These are phyloP conservation scores for Norana najaformis DNA, from an alignment of 2,888 invertebrate genomes.

Conservation along the genomic window DNA sequence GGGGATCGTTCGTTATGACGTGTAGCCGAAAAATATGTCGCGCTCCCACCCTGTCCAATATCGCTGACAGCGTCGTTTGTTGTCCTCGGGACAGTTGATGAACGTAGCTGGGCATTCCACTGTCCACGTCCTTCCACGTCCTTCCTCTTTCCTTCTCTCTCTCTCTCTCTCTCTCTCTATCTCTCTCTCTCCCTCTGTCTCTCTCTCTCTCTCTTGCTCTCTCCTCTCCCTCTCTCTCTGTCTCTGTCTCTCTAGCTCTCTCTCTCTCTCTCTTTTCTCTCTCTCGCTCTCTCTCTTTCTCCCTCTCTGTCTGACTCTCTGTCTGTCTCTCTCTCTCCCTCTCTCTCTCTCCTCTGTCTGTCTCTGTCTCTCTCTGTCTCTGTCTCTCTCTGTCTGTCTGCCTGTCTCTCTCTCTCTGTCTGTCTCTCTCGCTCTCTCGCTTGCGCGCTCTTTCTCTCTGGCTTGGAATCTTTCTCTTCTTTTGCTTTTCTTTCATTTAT, in stretches of 20 bases:
- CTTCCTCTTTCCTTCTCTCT: not conserved
- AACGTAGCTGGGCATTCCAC: not conserved
- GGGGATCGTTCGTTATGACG: not conserved
- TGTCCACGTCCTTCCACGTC: not conserved
- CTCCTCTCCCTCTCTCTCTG: not conserved
- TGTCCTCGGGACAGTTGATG: not conserved
- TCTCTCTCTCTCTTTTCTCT: not conserved
- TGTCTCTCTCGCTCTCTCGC: not conserved
- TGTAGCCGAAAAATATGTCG: not conserved
- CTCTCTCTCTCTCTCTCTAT: no score
- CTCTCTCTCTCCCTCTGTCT: not conserved
- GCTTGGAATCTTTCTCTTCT: no score
- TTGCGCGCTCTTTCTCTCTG: no score
- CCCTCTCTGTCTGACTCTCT: no score
- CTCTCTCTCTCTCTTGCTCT: not conserved
- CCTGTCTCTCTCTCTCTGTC: not conserved
- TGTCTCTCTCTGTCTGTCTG: not conserved
- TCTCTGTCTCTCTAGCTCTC: no score
- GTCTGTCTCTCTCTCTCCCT: not conserved
- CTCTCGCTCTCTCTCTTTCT: not conserved
- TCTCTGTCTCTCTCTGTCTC: no score
- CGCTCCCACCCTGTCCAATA: not conserved
- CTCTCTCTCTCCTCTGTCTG: no score
- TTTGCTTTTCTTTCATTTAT: no score
- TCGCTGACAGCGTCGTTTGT: not conserved